Evolutionary conservation across 2,797 vertebrate genomes (phyloP).

Genomic region (Rousettus madagascariensis): DNA sequence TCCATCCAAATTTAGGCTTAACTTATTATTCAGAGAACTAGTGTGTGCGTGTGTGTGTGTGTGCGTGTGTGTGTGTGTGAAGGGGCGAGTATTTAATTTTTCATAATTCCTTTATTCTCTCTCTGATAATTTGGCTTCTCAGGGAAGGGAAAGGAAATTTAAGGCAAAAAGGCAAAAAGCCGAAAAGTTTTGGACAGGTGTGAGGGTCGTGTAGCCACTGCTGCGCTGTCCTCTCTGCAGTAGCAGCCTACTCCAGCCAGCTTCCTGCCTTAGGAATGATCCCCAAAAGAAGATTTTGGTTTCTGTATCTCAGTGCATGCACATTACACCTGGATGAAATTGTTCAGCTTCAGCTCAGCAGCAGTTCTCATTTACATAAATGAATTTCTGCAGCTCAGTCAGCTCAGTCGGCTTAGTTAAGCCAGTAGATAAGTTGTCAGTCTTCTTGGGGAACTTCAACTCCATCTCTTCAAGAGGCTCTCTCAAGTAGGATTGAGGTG

Average conservation of each 20-base stretch:
- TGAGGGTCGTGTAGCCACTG: neutral
- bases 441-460: neutral
- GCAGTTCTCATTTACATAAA: no score
- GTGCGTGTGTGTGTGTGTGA: neutral
- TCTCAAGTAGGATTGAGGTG: neutral
- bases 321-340: neutral
- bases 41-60: neutral
- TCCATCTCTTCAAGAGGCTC: neutral
- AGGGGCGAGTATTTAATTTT: neutral
- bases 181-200: neutral
- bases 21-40: neutral
- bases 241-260: neutral
- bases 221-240: neutral
- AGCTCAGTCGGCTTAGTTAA: neutral
- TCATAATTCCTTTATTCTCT: neutral
- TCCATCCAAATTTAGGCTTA: neutral
- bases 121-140: neutral
- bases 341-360: neutral
- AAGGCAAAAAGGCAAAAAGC: neutral
- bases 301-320: neutral
- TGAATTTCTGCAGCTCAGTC: neutral
- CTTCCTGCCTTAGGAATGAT: neutral
- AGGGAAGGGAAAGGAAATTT: neutral
- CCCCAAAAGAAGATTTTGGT: neutral
- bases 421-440: accelerated